Conservation (phyloP, 2,888 invertebrate species). For the Agonopterix alstromeriana region DNA sequence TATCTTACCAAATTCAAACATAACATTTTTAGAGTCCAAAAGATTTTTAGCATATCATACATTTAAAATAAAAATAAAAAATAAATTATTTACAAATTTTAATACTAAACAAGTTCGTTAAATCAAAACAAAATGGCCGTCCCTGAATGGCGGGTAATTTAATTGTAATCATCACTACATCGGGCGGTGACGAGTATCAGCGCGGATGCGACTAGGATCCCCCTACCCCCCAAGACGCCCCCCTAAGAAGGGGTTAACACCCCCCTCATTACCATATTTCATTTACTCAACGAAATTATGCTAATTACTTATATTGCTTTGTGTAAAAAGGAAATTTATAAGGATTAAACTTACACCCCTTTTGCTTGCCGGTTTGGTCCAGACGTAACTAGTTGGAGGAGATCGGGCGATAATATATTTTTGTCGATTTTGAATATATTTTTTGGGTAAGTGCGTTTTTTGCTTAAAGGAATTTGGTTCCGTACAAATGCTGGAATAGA, state of each 20-base stretch:
- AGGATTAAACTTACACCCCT: conserved; percentile 73
- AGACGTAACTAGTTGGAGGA: conserved; percentile 50
- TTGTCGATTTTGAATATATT: too few species aligned
- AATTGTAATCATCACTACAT: conserved; percentile 75
- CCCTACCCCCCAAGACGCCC: conserved; percentile 40
- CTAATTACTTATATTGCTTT: conserved; percentile 78
- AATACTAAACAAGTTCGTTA: conserved; percentile 27
- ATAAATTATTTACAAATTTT: neutral
- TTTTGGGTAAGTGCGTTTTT: too few species aligned
- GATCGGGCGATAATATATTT: conserved; percentile 46
- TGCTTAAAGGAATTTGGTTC: too few species aligned
- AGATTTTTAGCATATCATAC: conserved; percentile 43
- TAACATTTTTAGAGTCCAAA: too few species aligned
- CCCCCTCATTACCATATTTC: conserved; percentile 76
- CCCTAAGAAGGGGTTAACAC: conserved; percentile 59
- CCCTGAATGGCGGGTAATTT: conserved; percentile 63
- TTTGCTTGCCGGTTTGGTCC: conserved; percentile 34
- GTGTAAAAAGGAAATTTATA: conserved; percentile 78
- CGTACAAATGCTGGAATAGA: too few species aligned
- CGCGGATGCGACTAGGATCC: conserved; percentile 69
- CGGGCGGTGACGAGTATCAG: conserved; percentile 68
- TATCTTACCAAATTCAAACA: too few species aligned
- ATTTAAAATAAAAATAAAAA: neutral
- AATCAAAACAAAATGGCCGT: conserved; percentile 67
- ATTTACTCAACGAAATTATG: conserved; percentile 78